Evolutionary conservation across 1,140 invertebrate genomes (phyloP).

Genomic region (Lasaia peninsularis): DNA sequence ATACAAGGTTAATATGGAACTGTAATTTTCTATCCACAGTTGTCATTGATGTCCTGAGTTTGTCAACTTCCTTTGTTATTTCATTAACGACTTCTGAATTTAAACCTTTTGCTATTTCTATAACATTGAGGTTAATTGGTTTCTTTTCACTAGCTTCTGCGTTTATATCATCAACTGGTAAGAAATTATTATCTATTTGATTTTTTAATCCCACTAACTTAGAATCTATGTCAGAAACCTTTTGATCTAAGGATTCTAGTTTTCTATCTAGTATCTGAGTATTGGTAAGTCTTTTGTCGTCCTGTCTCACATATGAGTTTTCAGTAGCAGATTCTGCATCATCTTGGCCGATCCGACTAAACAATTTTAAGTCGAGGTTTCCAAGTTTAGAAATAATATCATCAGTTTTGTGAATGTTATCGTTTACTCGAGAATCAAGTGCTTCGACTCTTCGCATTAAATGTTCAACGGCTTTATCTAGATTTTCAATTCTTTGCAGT

Average conservation of each 20-base stretch:
- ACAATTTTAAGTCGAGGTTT: constrained; percentile 84
- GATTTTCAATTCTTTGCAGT: constrained; percentile 89
- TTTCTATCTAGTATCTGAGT: constrained; percentile 78
- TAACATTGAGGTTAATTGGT: constrained; percentile 86
- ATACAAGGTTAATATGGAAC: constrained; percentile 89
- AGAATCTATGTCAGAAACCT: constrained; percentile 88
- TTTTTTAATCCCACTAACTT: constrained; percentile 88
- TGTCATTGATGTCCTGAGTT: constrained; percentile 84
- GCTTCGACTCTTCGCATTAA: constrained; percentile 89
- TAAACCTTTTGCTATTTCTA: constrained; percentile 87
- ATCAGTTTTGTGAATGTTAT: constrained; percentile 91
- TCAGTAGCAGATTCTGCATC: constrained; percentile 53
- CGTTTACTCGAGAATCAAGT: constrained; percentile 86
- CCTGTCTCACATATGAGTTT: constrained; percentile 43
- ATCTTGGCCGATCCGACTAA: constrained; percentile 70
- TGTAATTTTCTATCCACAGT: constrained; percentile 89
- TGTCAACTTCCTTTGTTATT: constrained; percentile 85
- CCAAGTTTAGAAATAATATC: constrained; percentile 86
- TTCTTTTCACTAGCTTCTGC: constrained; percentile 91
- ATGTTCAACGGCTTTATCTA: constrained; percentile 91
- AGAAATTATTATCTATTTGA: constrained; percentile 88
- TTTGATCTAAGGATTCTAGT: constrained; percentile 85
- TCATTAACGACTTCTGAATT: constrained; percentile 87
- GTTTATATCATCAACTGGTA: constrained; percentile 88
- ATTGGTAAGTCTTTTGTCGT: constrained; percentile 51